Base-by-base conservation (phyloP, 2,888 invertebrate genomes). In the Drosophila birchii region DNA sequence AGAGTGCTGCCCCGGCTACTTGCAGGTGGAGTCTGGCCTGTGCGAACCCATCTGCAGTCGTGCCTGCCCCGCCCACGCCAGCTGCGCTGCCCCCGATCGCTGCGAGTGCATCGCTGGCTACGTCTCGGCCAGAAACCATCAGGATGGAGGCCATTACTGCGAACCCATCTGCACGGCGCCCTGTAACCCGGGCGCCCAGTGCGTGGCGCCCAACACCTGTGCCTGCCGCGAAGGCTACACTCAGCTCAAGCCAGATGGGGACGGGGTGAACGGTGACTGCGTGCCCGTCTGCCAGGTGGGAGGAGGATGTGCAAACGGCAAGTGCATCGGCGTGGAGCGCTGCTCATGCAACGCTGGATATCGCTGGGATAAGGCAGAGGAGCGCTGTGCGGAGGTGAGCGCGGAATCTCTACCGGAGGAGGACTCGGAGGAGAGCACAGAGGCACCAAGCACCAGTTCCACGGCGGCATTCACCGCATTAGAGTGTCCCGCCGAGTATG, bases 31-130 rank as follows among this genome's bases (percentile, higher is more conserved):
- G 5, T 72, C 78, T 5, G 75, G 80, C 0, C 43, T 88, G 8
- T 90, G 90, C 51, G 90, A 88, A 54, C 91, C 91, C 9, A 45
- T 79, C 32, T 90, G 90, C 18, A 69, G 72, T 6, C 76, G 81
- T 0, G 89, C 83, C 11, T 90, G 90, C 23, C 90, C 90, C 0
- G 72, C 77, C 6, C 72, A 77, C 54, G 86, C 91, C 20, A 80
- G 72, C 23, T 90, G 90, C 53, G 84, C 86, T 14, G 89, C 87
- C 1, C 90, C 91, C 0, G 80, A 87, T 32, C 79, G 79, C 2
- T 90, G 90, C 47, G 80, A 89, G 51, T 90, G 90, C 67, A 67
- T 63, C 4, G 8, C 29, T 0, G 91, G 90, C 32, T 90, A 89
- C 53, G 63, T 90, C 1, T 80, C 90, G 1, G 80, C 76, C 1